A percentile compares a stretch with the other conserved stretches of the same genome.
Evolutionary conservation across 2,888 invertebrate genomes (phyloP).

Genomic region (Lordiphosa fenestrarum): DNA sequence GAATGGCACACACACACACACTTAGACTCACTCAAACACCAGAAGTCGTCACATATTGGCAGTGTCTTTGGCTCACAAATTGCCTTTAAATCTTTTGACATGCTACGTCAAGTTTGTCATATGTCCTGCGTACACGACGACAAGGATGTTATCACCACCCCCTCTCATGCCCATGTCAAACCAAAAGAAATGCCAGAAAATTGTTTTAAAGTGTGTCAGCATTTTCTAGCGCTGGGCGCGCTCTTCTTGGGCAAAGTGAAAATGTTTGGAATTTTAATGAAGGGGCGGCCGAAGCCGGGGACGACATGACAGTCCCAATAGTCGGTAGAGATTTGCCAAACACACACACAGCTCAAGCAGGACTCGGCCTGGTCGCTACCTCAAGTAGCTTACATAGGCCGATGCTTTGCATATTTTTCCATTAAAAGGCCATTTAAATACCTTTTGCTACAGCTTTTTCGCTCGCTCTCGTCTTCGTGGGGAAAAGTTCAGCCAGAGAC

Average conservation of each 20-base stretch:
- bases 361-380: constrained; percentile 6
- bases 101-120: constrained; percentile 73
- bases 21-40: background rate
- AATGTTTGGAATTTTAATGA: constrained; percentile 72
- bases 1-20: background rate
- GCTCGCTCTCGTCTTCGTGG: constrained; percentile 30
- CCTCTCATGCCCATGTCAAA: constrained; percentile 10
- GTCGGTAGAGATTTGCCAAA: constrained; percentile 62
- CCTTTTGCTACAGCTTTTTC: constrained; percentile 50
- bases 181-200: constrained; percentile 56
- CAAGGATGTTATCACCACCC: constrained; percentile 26
- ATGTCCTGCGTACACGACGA: constrained; percentile 57
- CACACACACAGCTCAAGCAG: constrained; percentile 13
- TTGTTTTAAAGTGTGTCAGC: constrained; percentile 76
- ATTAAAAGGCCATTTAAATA: constrained; percentile 71
- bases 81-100: constrained; percentile 71
- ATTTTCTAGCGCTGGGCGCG: constrained; percentile 45
- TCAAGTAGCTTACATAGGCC: constrained; percentile 45
- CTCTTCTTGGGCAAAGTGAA: constrained; percentile 54
- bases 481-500: constrained; percentile 38
- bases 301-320: constrained; percentile 35
- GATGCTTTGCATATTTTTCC: constrained; percentile 72
- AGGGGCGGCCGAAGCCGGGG: constrained; percentile 34
- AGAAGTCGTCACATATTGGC: constrained; percentile 10
- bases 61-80: constrained; percentile 39